Base-by-base conservation (phyloP, 2,888 invertebrate genomes). In the Molorchus minor region DNA sequence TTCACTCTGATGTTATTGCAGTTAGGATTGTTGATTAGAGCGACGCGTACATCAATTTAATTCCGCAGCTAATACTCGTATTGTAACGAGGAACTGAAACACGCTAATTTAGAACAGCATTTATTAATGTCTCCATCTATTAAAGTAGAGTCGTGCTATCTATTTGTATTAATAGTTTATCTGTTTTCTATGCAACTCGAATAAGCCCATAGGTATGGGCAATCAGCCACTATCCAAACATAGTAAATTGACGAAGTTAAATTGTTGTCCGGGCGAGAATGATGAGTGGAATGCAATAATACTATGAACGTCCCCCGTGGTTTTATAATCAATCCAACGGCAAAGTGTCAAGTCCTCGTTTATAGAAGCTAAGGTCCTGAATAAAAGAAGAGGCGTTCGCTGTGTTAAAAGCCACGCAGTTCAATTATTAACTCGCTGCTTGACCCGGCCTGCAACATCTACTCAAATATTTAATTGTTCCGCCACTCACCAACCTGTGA, bases 401-500 rank as follows among this genome's bases (percentile, higher is more conserved):
- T 74, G 80, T 80, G 80, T 80, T 80, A 81, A 81, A 81, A 81
- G 80, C 80, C 79, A 79, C 78, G 77, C 77, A 76, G 75, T 71
- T 81, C 79, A 80, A 81, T 80, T 80, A 81, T 81, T 80, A 79
- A 81, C 73, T 75, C 70, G 71, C 78, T 78, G 78, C 79, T 80
- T 80, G 79, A 79, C 79, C 80, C 78, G 77, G 69, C 73, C 74
- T 72, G 76, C 74, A 75, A 74, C 75, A 73, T 77, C 78, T 76
- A 71, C 77, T 80, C 79, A 80, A 80, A 80, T 80, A 80, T 80
- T 80, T 80, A 80, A 80, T 80, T 80, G 80, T 76, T 78, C 77
- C 76, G 78, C 79, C 79, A 78, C 79, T 79, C 77, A 72, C 69
- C 71, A 68, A 64, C 70, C 74, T 63, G 74, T 76, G 76, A 76